Evolutionary conservation across 1,140 invertebrate species (phyloP), one percentile per base, ranked within the genome.

Genomic region (Halictus rubicundus): DNA sequence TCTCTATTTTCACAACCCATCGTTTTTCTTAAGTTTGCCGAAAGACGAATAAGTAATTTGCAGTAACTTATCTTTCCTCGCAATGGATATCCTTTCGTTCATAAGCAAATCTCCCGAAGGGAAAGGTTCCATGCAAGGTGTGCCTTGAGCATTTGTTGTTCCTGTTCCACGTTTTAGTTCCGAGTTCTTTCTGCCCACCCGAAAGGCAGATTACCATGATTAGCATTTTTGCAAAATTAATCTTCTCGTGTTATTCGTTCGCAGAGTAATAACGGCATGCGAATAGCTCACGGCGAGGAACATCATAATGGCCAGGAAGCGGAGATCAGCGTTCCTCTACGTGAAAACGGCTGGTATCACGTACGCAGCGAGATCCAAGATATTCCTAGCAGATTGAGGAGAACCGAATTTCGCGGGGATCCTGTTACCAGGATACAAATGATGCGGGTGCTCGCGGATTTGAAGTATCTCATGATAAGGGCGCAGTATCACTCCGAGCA

Each of bases 401-500:
- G 92, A 88, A 95, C 90, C 25, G 94, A 95, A 80, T 96, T 95
- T 91, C 93, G 93, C 75, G 94, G 95, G 37, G 94, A 94, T 61
- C 86, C 94, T 10, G 97, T 97, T 6, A 95, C 95, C 1, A 94
- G 97, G 78, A 90, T 93, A 9, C 96, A 99, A 87, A 96, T 99
- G 88, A 95, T 99, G 90, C 95, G 95, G 37, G 95, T 98, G 1
- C 91, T 99, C n/a, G 94, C 95, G 8, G 95, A 97, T 83, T 88
- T 99, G 0, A 95, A 96, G 78, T 93, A 96, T 42, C 88, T 99
- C 21, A 94, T 99, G 85, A 94, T 99, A 37, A 94, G 98, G 71
- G 98, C 98, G 0, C 97, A 97, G 72, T 99, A 96, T 92, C 98
- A 99, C 90, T 97, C 97, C 0, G 98, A 98, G 90, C 98, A 99